These are phyloP conservation scores for Mustelus asterias DNA, from an alignment of 2,113 vertebrate genomes.

Conservation along the genomic window DNA sequence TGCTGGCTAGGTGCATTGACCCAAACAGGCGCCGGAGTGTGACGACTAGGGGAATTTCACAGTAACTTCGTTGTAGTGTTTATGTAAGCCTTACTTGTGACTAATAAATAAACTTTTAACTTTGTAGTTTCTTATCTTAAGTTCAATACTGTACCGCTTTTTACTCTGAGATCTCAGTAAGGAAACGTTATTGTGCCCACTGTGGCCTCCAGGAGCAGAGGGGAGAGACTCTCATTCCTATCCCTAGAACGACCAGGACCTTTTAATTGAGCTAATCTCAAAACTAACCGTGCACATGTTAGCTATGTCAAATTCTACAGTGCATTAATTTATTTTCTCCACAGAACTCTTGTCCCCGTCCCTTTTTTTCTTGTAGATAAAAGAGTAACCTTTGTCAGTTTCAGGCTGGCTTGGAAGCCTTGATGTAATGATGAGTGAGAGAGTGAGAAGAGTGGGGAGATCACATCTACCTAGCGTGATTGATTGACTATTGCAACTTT, in stretches of 20 bases:
- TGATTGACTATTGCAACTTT: not conserved
- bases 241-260: not conserved
- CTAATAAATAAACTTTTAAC: too few relatives aligned
- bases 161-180: not conserved
- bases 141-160: not conserved
- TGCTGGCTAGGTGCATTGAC: too few relatives aligned
- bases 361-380: not conserved
- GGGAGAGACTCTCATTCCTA: not conserved
- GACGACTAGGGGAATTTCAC: too few relatives aligned
- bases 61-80: too few relatives aligned
- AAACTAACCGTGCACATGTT: not conserved
- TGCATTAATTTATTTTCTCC: not conserved
- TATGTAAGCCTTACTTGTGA: too few relatives aligned
- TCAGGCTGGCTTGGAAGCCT: not conserved
- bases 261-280: not conserved
- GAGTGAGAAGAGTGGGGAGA: not conserved
- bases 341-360: too few relatives aligned
- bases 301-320: not conserved
- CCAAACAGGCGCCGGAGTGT: too few relatives aligned
- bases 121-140: not conserved
- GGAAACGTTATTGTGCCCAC: not conserved
- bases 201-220: not conserved
- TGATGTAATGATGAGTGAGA: not conserved
- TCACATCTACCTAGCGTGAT: not conserved
- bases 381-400: not conserved